A percentile compares a stretch with the other conserved stretches of the same genome.
These are phyloP conservation scores for Artibeus jamaicensis DNA, from an alignment of 2,797 vertebrate genomes.

Conservation along the genomic window DNA sequence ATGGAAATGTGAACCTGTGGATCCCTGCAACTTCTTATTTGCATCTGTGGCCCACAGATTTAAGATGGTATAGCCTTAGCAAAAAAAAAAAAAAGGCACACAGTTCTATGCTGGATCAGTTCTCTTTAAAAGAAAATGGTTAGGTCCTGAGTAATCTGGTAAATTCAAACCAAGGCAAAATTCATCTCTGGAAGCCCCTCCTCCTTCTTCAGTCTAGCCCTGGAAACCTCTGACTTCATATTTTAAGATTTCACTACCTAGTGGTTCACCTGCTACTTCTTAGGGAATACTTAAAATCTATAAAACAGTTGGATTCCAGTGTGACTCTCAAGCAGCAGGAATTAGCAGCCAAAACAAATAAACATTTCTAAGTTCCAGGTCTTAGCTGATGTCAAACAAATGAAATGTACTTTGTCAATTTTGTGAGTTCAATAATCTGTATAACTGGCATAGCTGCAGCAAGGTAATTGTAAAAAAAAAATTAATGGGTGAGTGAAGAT, in stretches of 20 bases:
- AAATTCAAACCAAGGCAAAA: slow-evolving; percentile 43
- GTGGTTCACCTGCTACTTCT: background rate
- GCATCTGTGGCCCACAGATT: background rate
- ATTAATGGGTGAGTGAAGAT: background rate
- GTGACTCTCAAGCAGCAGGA: background rate
- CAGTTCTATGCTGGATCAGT: background rate
- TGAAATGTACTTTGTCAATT: slow-evolving; percentile 19
- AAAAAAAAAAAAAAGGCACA: slow-evolving; percentile 30
- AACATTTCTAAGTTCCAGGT: slow-evolving; percentile 30
- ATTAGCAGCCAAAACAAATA: slow-evolving; percentile 39
- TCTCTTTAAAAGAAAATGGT: slow-evolving; percentile 39
- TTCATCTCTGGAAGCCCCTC: background rate
- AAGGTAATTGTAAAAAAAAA: background rate
- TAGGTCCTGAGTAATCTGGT: slow-evolving; percentile 18
- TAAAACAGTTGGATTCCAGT: background rate
- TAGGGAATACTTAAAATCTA: slow-evolving; percentile 17
- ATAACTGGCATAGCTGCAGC: slow-evolving; percentile 11
- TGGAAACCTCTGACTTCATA: slow-evolving; percentile 20
- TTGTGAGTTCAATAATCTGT: slow-evolving; percentile 10
- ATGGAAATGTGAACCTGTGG: slow-evolving; percentile 21
- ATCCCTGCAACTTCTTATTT: slow-evolving; percentile 36
- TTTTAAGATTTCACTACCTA: background rate
- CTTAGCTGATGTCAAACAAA: slow-evolving; percentile 48
- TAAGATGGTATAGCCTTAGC: background rate
- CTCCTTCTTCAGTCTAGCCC: background rate